Conservation (phyloP, 1,140 invertebrate species). For the Aphis craccivora region DNA sequence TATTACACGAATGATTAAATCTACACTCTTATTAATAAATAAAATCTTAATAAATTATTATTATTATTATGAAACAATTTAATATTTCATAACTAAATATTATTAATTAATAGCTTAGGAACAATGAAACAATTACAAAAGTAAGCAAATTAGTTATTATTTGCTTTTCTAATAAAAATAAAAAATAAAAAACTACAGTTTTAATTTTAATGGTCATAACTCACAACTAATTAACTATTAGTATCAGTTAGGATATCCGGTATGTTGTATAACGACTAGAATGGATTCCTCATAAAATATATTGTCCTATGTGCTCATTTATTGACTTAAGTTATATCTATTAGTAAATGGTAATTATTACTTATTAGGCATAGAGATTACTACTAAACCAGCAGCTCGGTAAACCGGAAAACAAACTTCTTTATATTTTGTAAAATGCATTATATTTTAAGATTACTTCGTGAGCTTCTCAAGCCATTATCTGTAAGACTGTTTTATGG, state of each 20-base stretch:
- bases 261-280: not conserved
- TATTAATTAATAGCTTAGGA: too few relatives aligned
- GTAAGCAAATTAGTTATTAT: not conserved
- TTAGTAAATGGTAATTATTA: not conserved
- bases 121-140: too few relatives aligned
- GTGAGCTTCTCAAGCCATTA: not conserved
- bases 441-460: not conserved
- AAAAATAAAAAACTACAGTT: too few relatives aligned
- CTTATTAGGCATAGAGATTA: too few relatives aligned
- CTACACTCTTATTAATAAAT: too few relatives aligned
- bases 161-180: too few relatives aligned
- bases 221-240: not conserved
- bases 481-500: not conserved
- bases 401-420: not conserved
- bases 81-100: too few relatives aligned
- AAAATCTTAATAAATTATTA: too few relatives aligned
- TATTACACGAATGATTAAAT: too few relatives aligned
- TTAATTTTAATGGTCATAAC: not conserved
- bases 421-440: not conserved
- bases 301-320: not conserved
- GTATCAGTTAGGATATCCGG: not conserved
- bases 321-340: not conserved
- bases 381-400: not conserved
- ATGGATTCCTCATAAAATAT: not conserved
- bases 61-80: too few relatives aligned